Evolutionary conservation across 2,797 vertebrate genomes (phyloP).

Genomic region (Agapornis canus): DNA sequence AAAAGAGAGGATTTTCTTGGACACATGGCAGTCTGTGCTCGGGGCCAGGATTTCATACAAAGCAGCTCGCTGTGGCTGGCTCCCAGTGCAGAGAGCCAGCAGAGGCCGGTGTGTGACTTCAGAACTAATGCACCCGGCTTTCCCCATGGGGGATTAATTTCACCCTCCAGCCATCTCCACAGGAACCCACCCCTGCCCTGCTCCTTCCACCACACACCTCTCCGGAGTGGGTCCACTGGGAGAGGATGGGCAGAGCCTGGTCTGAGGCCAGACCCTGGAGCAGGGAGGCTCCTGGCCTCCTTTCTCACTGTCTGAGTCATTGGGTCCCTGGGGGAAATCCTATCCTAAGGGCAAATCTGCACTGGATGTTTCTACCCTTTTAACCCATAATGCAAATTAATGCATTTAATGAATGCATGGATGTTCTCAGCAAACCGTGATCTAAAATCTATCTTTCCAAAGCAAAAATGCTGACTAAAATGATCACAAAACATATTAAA

Average conservation of each 20-base stretch:
- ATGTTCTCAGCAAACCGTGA: neutral
- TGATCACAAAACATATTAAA: neutral
- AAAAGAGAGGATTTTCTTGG: constrained; percentile 53
- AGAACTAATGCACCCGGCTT: neutral
- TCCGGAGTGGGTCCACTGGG: neutral
- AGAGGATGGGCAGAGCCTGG: neutral
- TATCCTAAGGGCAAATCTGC: neutral
- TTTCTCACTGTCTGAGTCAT: neutral
- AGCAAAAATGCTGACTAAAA: neutral
- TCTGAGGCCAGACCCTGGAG: neutral
- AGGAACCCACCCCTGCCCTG: neutral
- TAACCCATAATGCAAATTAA: neutral
- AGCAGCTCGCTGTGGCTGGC: constrained; percentile 1
- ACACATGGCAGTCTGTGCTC: constrained; percentile 16
- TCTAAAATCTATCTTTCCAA: neutral
- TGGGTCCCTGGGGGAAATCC: neutral
- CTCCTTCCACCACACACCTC: neutral
- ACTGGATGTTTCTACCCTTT: neutral
- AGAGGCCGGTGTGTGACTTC: neutral
- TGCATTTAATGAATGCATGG: neutral
- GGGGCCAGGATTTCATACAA: constrained; percentile 41
- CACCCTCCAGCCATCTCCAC: neutral
- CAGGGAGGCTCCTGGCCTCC: fast-evolving
- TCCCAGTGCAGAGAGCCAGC: neutral
- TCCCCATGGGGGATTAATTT: neutral